A percentile compares a stretch with the other conserved stretches of the same genome.
Evolutionary conservation across 2,888 invertebrate species (phyloP).

Genomic region (Leptura quadrifasciata): DNA sequence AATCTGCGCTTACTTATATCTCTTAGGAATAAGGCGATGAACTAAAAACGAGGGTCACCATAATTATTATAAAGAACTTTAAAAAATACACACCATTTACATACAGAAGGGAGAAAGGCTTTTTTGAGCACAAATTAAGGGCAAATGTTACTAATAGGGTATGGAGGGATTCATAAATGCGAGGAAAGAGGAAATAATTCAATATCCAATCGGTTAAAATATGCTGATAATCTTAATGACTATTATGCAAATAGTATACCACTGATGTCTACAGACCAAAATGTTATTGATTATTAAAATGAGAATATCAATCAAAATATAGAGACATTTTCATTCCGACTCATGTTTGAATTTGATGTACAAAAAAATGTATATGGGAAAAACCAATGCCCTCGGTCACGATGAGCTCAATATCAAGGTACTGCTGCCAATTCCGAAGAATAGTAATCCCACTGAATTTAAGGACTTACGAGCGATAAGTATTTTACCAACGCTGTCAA

Average conservation of each 20-base stretch:
- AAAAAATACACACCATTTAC: not conserved
- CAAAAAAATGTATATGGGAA: slow-evolving; percentile 6
- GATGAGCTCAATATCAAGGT: slow-evolving; percentile 5
- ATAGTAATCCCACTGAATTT: not conserved
- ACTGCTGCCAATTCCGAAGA: not conserved
- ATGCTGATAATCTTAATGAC: not conserved
- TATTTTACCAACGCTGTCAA: not conserved
- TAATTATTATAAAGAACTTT: slow-evolving; percentile 17
- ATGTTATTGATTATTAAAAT: not conserved
- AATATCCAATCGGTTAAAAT: not conserved
- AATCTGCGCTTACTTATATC: slow-evolving; percentile 15
- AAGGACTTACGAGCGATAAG: slow-evolving; percentile 12
- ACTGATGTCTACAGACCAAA: not conserved
- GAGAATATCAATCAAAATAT: not conserved
- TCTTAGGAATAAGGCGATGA: slow-evolving; percentile 6
- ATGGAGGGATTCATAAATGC: not conserved
- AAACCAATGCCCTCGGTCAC: not conserved
- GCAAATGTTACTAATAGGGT: not conserved
- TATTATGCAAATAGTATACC: not conserved
- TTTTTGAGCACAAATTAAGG: not conserved
- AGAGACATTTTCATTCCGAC: not conserved
- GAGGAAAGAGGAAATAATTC: not conserved
- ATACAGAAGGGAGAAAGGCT: not conserved
- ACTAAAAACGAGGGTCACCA: not conserved
- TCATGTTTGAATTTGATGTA: not conserved